phyloP scores from a whole-genome alignment of 2,888 invertebrate genomes.

The Temnothorax unifasciatus region DNA sequence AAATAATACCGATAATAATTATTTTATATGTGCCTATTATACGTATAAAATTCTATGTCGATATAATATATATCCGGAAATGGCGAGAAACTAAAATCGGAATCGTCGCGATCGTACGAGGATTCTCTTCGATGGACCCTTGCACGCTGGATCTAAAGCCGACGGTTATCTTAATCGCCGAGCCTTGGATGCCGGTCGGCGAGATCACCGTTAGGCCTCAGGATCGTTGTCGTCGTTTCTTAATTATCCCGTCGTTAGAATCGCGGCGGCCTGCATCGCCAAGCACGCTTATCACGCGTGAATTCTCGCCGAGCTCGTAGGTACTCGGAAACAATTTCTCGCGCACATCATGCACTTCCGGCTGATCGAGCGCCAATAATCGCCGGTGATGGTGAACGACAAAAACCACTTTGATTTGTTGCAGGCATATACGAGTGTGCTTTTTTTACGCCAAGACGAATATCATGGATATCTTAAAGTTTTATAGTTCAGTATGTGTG shows the following conservation, averaged over 20 bases:
- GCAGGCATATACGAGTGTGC: background rate
- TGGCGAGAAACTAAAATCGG: background rate
- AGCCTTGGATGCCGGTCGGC: conserved; percentile 54
- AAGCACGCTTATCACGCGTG: conserved; percentile 40
- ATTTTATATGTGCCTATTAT: background rate
- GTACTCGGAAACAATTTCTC: conserved; percentile 67
- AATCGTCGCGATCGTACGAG: background rate
- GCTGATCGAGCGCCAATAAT: conserved; percentile 46
- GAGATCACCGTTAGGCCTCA: conserved; percentile 74
- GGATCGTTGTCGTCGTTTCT: conserved; percentile 71
- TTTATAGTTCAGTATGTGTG: background rate
- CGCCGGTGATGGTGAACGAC: conserved; percentile 2
- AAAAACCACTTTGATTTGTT: background rate
- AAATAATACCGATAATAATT: background rate
- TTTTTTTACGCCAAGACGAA: background rate
- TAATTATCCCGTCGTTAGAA: conserved; percentile 73
- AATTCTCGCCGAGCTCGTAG: conserved; percentile 57
- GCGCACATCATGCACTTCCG: conserved; percentile 59
- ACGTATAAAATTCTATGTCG: background rate
- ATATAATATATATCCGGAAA: background rate
- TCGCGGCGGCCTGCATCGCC: conserved; percentile 42
- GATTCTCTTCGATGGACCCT: background rate
- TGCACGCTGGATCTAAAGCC: background rate
- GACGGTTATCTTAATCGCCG: conserved; percentile 75
- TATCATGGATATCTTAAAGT: background rate